These are phyloP conservation scores for Lampris megalopsis DNA, from an alignment of 2,113 vertebrate genomes.

Conservation along the genomic window DNA sequence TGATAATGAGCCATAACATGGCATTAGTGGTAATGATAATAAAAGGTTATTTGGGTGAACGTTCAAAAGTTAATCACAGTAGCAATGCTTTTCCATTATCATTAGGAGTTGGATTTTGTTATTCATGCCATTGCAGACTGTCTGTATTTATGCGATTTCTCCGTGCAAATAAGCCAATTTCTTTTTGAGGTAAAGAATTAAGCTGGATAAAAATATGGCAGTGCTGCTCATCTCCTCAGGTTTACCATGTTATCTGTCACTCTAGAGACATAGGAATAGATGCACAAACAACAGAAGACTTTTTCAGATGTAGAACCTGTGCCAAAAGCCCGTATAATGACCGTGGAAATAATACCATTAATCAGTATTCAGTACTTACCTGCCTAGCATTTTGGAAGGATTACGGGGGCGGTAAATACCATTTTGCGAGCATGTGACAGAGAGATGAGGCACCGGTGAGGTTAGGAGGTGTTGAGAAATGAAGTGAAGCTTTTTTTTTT, in stretches of 20 bases:
- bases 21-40: slow-evolving; percentile 18
- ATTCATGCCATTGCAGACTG: slow-evolving; percentile 55
- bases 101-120: slow-evolving; percentile 41
- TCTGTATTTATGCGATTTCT: slow-evolving; percentile 31
- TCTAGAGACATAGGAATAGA: background rate
- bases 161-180: background rate
- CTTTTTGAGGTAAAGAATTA: background rate
- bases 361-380: slow-evolving; percentile 35
- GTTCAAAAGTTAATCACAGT: slow-evolving; percentile 56
- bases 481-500: background rate
- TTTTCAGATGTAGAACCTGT: background rate
- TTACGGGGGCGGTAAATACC: slow-evolving; percentile 14
- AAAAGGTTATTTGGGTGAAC: slow-evolving; percentile 35
- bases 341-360: slow-evolving; percentile 29
- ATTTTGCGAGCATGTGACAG: background rate
- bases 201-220: background rate
- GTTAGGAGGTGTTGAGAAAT: background rate
- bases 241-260: too few species aligned
- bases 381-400: slow-evolving; percentile 29
- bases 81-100: slow-evolving; percentile 52
- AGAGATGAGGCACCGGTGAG: background rate
- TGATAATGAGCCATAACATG: slow-evolving; percentile 28
- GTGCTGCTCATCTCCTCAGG: too few species aligned
- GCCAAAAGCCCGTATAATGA: background rate
- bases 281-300: background rate